Conservation (phyloP, 2,888 invertebrate genomes). For the Mactromeris polynyma region DNA sequence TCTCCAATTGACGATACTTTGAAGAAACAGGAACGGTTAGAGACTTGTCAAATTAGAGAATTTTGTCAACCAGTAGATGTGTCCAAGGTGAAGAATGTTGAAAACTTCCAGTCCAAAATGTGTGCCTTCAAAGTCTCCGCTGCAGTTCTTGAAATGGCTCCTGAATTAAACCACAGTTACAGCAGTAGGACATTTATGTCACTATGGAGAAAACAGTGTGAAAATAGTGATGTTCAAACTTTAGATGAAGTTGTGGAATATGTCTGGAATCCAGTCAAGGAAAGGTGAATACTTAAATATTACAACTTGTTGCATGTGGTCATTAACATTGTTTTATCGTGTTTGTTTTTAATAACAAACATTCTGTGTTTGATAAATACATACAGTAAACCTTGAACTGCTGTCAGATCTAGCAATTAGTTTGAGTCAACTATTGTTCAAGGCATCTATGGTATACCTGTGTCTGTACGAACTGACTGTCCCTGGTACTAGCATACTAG, state of each 20-base stretch:
- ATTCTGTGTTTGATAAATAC: too few relatives aligned
- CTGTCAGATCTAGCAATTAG: too few relatives aligned
- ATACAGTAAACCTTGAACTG: too few relatives aligned
- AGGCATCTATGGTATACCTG: too few relatives aligned
- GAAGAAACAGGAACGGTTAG: slow-evolving; percentile 26
- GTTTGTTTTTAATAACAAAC: too few relatives aligned
- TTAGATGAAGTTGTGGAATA: slow-evolving; percentile 8
- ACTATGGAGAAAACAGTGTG: slow-evolving; percentile 37
- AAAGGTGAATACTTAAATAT: not conserved
- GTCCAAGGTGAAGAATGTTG: not conserved
- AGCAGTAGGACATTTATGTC: slow-evolving; percentile 40
- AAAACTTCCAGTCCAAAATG: slow-evolving; percentile 19
- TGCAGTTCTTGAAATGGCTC: slow-evolving; percentile 21
- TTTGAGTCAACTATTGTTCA: too few relatives aligned
- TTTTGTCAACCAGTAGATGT: slow-evolving; percentile 48
- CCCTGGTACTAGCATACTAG: too few relatives aligned
- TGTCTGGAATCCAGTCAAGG: slow-evolving; percentile 25
- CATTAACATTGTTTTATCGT: too few relatives aligned
- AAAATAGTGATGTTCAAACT: not conserved
- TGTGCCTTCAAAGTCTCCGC: slow-evolving; percentile 42
- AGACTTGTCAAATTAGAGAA: slow-evolving; percentile 22
- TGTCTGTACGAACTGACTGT: too few relatives aligned
- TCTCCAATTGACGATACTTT: slow-evolving; percentile 29
- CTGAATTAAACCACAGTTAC: slow-evolving; percentile 6
- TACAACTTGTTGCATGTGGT: too few relatives aligned